Evolutionary conservation across 1,140 invertebrate species (phyloP).

Genomic region (Archivesica marissinica): DNA sequence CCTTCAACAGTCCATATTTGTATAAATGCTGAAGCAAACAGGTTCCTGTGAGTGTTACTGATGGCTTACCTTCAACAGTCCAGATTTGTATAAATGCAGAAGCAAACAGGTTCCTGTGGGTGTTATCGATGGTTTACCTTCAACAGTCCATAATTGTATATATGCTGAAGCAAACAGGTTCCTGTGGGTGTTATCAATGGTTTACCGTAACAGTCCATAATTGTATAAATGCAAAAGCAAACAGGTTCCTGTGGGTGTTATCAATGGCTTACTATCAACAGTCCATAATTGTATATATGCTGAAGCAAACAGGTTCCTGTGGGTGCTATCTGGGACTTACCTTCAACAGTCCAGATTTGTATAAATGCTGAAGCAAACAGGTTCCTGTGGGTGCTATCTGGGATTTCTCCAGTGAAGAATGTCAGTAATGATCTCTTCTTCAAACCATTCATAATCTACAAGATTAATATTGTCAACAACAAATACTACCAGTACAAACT

Average conservation of each 20-base stretch:
- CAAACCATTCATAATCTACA: slow-evolving; percentile 66
- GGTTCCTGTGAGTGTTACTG: too few relatives aligned
- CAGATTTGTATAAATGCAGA: slow-evolving; percentile 76
- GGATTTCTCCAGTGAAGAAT: slow-evolving; percentile 75
- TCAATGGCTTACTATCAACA: slow-evolving; percentile 75
- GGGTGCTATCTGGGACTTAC: slow-evolving; percentile 71
- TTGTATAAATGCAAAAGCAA: too few relatives aligned
- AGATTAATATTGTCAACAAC: background rate
- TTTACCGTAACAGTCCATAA: too few relatives aligned
- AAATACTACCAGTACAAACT: too few relatives aligned
- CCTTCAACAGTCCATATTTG: too few relatives aligned
- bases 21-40: too few relatives aligned
- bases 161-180: too few relatives aligned
- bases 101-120: slow-evolving; percentile 76
- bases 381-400: slow-evolving; percentile 69
- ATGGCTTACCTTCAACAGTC: slow-evolving; percentile 75
- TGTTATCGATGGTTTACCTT: too few relatives aligned
- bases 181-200: too few relatives aligned
- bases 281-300: slow-evolving; percentile 79
- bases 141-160: too few relatives aligned
- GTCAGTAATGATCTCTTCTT: slow-evolving; percentile 73
- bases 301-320: slow-evolving; percentile 72
- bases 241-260: too few relatives aligned
- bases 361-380: slow-evolving; percentile 74
- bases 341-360: slow-evolving; percentile 79